Conservation (phyloP, 2,113 vertebrate species). For the Pomatorhinus ruficollis region DNA sequence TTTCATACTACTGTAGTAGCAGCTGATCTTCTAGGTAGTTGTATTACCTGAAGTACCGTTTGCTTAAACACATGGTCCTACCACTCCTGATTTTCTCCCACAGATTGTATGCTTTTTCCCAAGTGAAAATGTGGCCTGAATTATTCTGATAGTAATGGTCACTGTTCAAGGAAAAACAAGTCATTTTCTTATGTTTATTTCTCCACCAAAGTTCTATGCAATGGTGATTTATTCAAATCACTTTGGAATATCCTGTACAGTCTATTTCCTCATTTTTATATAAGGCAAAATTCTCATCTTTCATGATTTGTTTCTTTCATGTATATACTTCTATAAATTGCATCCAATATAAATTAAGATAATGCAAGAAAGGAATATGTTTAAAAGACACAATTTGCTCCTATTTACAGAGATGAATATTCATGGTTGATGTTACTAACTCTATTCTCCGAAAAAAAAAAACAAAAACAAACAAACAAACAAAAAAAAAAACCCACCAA, state of each 20-base stretch:
- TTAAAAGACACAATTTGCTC: background rate
- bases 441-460: background rate
- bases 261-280: background rate
- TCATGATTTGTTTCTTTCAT: background rate
- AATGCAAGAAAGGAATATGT: background rate
- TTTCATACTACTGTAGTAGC: background rate
- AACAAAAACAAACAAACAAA: background rate
- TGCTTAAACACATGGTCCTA: background rate
- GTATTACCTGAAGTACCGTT: background rate
- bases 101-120: background rate
- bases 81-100: background rate
- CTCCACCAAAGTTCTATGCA: background rate
- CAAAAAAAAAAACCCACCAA: too few relatives aligned
- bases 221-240: background rate
- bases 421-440: background rate
- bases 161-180: background rate
- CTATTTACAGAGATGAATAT: background rate
- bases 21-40: background rate
- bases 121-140: background rate
- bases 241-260: background rate
- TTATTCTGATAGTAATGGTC: background rate
- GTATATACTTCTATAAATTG: background rate
- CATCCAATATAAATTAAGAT: background rate
- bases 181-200: background rate
- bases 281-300: background rate